These are phyloP conservation scores for Arctia plantaginis DNA, from an alignment of 2,888 invertebrate genomes.

Conservation along the genomic window DNA sequence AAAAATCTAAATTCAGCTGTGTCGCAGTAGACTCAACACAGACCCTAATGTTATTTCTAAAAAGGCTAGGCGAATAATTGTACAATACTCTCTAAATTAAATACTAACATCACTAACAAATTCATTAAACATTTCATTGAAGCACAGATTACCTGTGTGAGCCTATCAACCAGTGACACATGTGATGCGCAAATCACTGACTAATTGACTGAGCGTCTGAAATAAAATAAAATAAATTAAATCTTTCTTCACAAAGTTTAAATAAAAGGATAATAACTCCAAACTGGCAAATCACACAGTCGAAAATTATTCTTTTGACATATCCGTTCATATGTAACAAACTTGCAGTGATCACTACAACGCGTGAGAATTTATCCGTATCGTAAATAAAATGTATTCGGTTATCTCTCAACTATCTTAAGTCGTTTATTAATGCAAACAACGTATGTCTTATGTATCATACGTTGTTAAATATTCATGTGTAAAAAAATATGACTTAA, in stretches of 20 bases:
- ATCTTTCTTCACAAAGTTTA: no score
- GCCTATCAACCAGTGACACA: neutral
- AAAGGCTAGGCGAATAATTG: no score
- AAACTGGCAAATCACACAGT: neutral
- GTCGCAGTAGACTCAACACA: no score
- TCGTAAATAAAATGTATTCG: neutral
- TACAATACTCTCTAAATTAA: no score
- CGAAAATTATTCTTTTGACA: neutral
- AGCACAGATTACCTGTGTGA: neutral
- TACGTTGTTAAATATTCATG: neutral
- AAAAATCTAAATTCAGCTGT: neutral
- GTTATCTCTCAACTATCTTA: neutral
- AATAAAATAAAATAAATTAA: no score
- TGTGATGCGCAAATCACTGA: neutral
- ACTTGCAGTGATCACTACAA: slow-evolving; percentile 22
- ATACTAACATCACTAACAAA: slow-evolving; percentile 53
- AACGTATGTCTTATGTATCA: neutral
- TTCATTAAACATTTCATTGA: slow-evolving; percentile 72
- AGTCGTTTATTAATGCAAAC: neutral
- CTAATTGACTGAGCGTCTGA: neutral
- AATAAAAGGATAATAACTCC: neutral
- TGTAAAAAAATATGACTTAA: neutral
- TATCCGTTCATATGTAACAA: slow-evolving; percentile 6
- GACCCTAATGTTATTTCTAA: no score
- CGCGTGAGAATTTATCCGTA: slow-evolving; percentile 9